Base-by-base conservation (phyloP, 2,888 invertebrate species). In the Kuschelorhynchus macadamiae region DNA sequence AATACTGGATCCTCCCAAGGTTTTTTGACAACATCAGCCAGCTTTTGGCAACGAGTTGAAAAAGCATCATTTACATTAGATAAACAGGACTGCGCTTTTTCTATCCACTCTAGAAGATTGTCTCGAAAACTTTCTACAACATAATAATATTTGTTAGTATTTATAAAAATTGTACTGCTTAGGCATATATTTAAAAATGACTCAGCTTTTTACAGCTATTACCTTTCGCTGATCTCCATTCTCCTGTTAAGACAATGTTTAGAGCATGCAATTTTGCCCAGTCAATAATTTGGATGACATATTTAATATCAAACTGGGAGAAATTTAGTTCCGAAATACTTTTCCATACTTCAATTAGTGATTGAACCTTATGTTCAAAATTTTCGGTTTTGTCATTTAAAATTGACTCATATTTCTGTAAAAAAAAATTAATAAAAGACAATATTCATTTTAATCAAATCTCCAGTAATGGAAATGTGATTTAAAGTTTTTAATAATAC, bases 241-340 rank as follows among this genome's bases (percentile, higher is more conserved):
- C 81, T 21, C 80, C 82, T 25, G 80, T 81, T 33, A 83, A 77
- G 36, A 83, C 81, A 61, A 82, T 81, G 70, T 83, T 81, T 39
- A 83, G 70, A 20, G 82, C 81, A 73, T 83, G 82, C 52, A 81
- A 72, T 76, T 82, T 82, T 5, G 82, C 82, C 82, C 82, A 82
- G 70, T 83, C 82, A 76, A 82, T 79, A 47, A 83, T 77, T 73
- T 81, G 80, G 41, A 81, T 76, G 12, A 81, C 76, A 75, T 80
- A 80, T 25, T 76, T 76, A 61, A 80, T 74, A 61, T 81, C 80
- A 46, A 79, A 76, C 49, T 78, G 75, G 20, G 77, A 74, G 62
- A 77, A 71, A 68, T 78, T 78, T 70, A 77, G 75, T 64, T 77
- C 75, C 12, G 77, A 73, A 59, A 81, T 73, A 67, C 76, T 77